These are phyloP conservation scores for Pachymerium ferrugineum DNA, from an alignment of 2,888 invertebrate species.

Conservation along the genomic window DNA sequence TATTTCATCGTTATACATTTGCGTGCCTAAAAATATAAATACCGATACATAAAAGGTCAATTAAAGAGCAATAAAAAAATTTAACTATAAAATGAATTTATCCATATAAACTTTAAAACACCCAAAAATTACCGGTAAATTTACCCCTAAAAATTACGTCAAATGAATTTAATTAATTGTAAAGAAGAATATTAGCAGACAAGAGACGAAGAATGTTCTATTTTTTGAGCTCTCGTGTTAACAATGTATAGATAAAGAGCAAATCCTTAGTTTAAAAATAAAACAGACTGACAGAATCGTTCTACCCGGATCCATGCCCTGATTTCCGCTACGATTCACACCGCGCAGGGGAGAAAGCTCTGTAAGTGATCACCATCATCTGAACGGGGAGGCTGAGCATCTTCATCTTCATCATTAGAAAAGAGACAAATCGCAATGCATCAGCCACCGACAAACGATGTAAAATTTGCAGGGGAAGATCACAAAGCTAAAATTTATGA, in stretches of 20 bases:
- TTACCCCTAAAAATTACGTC: no score
- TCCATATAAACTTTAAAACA: no score
- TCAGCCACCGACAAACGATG: slow-evolving; percentile 31
- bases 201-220: background rate
- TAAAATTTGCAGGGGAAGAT: slow-evolving; percentile 37
- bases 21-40: no score
- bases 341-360: background rate
- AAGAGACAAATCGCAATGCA: slow-evolving; percentile 23
- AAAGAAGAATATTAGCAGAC: no score
- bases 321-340: background rate
- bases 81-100: no score
- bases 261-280: background rate
- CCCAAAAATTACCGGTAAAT: no score
- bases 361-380: background rate
- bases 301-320: background rate
- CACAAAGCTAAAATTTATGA: slow-evolving; percentile 51
- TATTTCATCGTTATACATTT: no score
- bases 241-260: background rate
- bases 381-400: background rate
- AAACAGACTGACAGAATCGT: background rate
- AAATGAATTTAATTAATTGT: no score
- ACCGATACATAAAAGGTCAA: no score
- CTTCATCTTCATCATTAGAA: background rate
- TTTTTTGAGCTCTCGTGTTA: background rate
- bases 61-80: no score